Evolutionary conservation across 2,888 invertebrate species (phyloP), one percentile per base, ranked within the genome.

Genomic region (Lamellibrachia columna): DNA sequence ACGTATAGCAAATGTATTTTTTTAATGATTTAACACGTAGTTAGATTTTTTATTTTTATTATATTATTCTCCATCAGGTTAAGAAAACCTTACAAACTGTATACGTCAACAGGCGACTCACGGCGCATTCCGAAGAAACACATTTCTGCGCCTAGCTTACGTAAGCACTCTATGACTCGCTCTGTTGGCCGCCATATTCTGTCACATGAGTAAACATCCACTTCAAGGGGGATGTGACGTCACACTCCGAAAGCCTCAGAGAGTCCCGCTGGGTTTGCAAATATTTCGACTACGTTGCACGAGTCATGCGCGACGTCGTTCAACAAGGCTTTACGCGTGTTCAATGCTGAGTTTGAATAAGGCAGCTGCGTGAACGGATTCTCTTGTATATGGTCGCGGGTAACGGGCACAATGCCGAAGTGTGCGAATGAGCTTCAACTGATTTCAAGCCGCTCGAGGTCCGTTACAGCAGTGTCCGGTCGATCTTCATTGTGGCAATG

Each of bases 261-360:
- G 22, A 75, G 22, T 15, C 75, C 75, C 22, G 75, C 75, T 75
- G 75, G 75, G 75, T 75, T 75, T 75, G 22, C 75, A 75, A 75
- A 75, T 75, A 75, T 75, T 75, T 75, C 75, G 75, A 75, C 75
- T 75, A 75, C 75, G 15, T 75, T 75, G 75, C 22, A 15, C 75
- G 75, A 75, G n/a, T 6, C 75, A 22, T 75, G 75, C 22, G 22
- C 22, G 75, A 75, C 15, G 75, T 15, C 75, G 22, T 75, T 75
- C 75, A 22, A 3, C 2, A n/a, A 3, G 75, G 6, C 75, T 75
- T 75, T 75, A 15, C n/a, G 75, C 22, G 75, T 3, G 22, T 22
- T 75, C 75, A 75, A 75, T 75, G 75, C 75, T 75, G 22, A 75
- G 75, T 75, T 75, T 75, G 75, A 75, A 75, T 75, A 75, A 75